Base-by-base conservation (phyloP, 92 coral and sea anemone species). In the Phymanthus crucifer region DNA sequence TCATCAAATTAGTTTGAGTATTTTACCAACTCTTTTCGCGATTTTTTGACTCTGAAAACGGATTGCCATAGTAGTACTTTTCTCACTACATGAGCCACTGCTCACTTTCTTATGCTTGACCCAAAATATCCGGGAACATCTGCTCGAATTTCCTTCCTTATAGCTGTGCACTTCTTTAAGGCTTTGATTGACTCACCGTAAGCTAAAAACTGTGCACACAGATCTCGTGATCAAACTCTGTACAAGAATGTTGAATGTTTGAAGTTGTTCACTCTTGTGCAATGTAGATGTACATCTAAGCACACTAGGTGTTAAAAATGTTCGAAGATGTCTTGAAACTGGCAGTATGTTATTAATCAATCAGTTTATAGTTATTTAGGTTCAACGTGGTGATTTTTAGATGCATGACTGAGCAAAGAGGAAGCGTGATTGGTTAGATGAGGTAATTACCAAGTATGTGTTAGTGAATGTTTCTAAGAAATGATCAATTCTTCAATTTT, bases 371-470 rank as follows among this genome's bases (percentile, higher is more conserved):
- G 74, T 70, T 70, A 40, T 70, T 70, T 76, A 34, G 48, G 47
- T 13, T 24, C 36, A 56, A 56, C 32, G 80, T 38, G 70, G 21
- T 43, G 48, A n/a, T n/a, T 19, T 27, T 76, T 33, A 74, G 31
- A 57, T 56, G 80, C 80, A 76, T 64, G 80, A 76, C 31, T 34
- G 71, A 35, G 1, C 80, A 64, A 10, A 17, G 35, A 37, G 40
- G 66, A 32, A 19, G 56, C 57, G 18, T 78, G 73, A 78, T 66
- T 66, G 74, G 83, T 17, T 66, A 38, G 32, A 38, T 21, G 75
- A 37, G 78, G 78, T 43, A 47, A 74, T 74, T 74, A 74, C 66
- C 65, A 46, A 46, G 23, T 74, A 46, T 46, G 12, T 36, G 40
- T 26, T 29, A 9, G 66, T 7, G 23, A 29, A 11, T 29, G 45